Conservation (phyloP, 2,113 vertebrate species). For the Ammodytes marinus region DNA sequence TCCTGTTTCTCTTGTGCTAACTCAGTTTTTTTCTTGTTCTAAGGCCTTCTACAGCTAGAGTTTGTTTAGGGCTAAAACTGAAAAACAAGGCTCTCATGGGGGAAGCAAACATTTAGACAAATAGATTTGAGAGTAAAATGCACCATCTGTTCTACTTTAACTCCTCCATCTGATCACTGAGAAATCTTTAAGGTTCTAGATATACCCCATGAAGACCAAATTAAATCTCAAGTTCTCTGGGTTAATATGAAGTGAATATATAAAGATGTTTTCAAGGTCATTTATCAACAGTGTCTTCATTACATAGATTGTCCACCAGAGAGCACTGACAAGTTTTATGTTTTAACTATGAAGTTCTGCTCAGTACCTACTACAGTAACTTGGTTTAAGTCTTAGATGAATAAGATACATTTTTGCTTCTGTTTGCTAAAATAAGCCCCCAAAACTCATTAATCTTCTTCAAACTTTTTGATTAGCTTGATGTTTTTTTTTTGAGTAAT, state of each 20-base stretch:
- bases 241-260: too few species aligned
- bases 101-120: too few species aligned
- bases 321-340: too few species aligned
- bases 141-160: not conserved
- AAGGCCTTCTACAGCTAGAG: not conserved
- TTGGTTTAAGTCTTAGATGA: too few species aligned
- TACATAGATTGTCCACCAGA: not conserved
- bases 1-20: not conserved
- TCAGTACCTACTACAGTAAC: too few species aligned
- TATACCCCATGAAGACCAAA: not conserved
- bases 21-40: too few species aligned
- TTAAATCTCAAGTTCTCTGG: not conserved
- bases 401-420: too few species aligned
- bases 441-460: too few species aligned
- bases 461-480: not conserved
- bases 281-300: not conserved
- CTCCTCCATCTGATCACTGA: too few species aligned
- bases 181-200: not conserved
- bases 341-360: too few species aligned
- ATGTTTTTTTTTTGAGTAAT: not conserved
- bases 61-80: not conserved
- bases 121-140: not conserved
- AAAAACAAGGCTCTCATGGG: too few species aligned
- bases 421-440: too few species aligned
- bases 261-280: not conserved